These are phyloP conservation scores for Parazoanthus atlanticus DNA, from an alignment of 92 coral and sea anemone genomes.

Conservation along the genomic window DNA sequence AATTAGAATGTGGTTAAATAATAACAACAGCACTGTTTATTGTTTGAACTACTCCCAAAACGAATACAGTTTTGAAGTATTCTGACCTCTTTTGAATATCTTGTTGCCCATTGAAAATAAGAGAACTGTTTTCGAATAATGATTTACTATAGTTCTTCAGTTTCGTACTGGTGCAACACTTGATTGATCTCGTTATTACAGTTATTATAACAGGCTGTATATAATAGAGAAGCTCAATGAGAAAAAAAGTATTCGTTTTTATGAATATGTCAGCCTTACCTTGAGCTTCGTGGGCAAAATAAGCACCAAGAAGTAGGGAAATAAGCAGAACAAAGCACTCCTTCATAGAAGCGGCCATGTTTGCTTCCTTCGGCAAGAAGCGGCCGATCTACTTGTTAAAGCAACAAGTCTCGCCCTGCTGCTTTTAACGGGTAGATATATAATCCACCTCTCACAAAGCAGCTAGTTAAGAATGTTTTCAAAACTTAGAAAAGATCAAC, in stretches of 20 bases:
- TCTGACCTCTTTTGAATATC: neutral
- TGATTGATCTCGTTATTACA: neutral
- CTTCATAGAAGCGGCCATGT: slow-evolving; percentile 38
- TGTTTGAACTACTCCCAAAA: no score
- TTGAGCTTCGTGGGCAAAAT: slow-evolving; percentile 1
- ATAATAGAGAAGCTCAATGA: neutral
- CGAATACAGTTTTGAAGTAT: no score
- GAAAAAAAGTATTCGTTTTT: neutral
- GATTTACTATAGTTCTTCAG: neutral
- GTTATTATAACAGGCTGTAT: neutral
- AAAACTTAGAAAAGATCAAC: neutral
- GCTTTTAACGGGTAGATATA: neutral
- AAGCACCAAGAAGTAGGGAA: slow-evolving; percentile 6
- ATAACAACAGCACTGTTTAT: no score
- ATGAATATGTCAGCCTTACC: neutral
- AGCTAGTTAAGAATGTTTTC: neutral
- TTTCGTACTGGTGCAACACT: neutral
- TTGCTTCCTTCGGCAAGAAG: slow-evolving; percentile 44
- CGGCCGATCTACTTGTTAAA: slow-evolving; percentile 31
- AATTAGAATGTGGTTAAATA: no score
- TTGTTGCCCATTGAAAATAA: neutral
- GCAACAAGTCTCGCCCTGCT: slow-evolving; percentile 1
- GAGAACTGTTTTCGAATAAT: neutral
- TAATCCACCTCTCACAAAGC: slow-evolving; percentile 2
- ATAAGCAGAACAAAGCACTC: slow-evolving; percentile 16